Evolutionary conservation across 2,797 vertebrate species (phyloP), one percentile per base, ranked within the genome.

Genomic region (Danio albolineatus): DNA sequence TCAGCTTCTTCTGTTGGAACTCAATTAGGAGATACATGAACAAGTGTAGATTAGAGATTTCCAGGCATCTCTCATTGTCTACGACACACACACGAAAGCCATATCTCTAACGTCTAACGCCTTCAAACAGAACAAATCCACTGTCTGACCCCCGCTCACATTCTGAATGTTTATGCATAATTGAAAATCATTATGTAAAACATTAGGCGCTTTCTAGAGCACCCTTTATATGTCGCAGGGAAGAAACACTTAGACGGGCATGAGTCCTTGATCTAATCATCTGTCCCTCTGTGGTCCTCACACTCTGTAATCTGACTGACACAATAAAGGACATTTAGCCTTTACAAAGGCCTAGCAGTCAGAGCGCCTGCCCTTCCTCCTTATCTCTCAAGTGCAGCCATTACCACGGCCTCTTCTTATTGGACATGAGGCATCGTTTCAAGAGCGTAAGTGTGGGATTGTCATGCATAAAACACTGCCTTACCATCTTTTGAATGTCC

Each of bases 401-500:
- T 94, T 93, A 92, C 84, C 88, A 89, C 87, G 90, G 91, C 90
- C 91, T 87, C 90, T 89, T 90, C 89, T 56, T 87, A 91, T 93
- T 94, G 93, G 89, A 93, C 85, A 94, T 92, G 91, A 92, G 91
- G 91, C 92, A 90, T 95, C 91, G 94, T 94, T 96, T 94, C 94
- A 93, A 92, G 93, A 90, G 94, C 90, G 84, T 89, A 94, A 94
- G 88, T 93, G 92, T 94, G 94, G 89, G 93, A 96, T 96, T 94
- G 92, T 91, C 85, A 92, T 90, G 91, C 86, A 93, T 90, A 96
- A 96, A 96, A 96, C 93, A 92, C 92, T 93, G 93, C 92, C 93
- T 93, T 93, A 95, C 87, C 61, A 84, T 85, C 91, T 90, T 84
- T 85, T 93, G 90, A 93, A 90, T 90, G 85, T 93, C 93, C 93